These are phyloP conservation scores for Axea sp. DNA, from an alignment of 2,888 invertebrate species.

Conservation along the genomic window DNA sequence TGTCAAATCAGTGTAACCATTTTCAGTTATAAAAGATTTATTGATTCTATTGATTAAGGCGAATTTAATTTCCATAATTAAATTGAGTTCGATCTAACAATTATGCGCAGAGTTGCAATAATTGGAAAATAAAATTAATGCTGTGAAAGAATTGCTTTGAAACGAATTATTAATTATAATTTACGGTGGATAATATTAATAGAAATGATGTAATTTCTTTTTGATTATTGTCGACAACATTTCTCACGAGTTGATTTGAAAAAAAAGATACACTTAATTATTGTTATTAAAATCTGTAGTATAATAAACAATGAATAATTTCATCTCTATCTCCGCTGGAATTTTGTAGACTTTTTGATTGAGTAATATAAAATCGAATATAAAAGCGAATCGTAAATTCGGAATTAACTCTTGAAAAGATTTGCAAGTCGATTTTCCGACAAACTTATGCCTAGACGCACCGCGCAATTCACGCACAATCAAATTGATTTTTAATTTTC, in stretches of 20 bases:
- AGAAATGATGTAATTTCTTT: not conserved
- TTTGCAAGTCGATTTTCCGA: slow-evolving; percentile 38
- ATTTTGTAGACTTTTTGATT: no score
- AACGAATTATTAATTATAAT: slow-evolving; percentile 17
- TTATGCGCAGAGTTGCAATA: slow-evolving; percentile 5
- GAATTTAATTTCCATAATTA: slow-evolving; percentile 46
- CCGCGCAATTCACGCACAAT: slow-evolving; percentile 57
- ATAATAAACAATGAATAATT: no score
- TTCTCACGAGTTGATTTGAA: no score
- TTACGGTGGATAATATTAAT: not conserved
- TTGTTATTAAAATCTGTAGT: no score
- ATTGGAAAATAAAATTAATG: slow-evolving; percentile 35
- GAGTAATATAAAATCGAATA: no score
- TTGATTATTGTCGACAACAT: not conserved
- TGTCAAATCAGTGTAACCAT: slow-evolving; percentile 26
- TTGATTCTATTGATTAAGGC: slow-evolving; percentile 47
- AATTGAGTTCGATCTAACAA: slow-evolving; percentile 13
- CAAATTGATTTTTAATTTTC: slow-evolving; percentile 75
- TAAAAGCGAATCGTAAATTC: slow-evolving; percentile 25
- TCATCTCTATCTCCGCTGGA: no score
- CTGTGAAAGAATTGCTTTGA: slow-evolving; percentile 8
- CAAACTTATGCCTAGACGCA: slow-evolving; percentile 21
- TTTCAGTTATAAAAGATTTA: slow-evolving; percentile 41
- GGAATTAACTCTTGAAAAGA: slow-evolving; percentile 38
- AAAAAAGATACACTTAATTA: no score